Conservation (phyloP, 2,888 invertebrate genomes). For the Orthonychiurus folsomi region DNA sequence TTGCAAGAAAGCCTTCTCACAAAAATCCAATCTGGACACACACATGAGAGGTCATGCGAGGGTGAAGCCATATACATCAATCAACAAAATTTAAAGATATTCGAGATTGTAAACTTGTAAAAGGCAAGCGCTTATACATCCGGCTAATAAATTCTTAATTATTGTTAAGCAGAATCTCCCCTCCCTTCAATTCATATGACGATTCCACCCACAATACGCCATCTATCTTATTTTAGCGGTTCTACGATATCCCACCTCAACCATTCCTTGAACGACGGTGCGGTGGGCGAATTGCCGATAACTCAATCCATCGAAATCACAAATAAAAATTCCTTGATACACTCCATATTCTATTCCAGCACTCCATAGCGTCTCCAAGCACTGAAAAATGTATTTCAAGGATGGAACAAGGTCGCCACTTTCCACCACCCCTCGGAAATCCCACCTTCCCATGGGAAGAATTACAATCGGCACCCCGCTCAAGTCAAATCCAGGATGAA, state of each 20-base stretch:
- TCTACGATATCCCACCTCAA: conserved; percentile 20
- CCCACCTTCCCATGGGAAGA: conserved; percentile 23
- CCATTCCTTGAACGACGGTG: conserved; percentile 22
- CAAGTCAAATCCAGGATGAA: conserved; percentile 20
- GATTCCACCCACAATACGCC: too few relatives aligned
- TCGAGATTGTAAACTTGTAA: too few relatives aligned
- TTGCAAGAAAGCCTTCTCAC: too few relatives aligned
- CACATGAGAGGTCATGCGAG: too few relatives aligned
- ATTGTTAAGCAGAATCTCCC: too few relatives aligned
- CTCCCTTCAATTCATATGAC: too few relatives aligned
- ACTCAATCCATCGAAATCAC: conserved; percentile 34
- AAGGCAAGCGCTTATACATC: too few relatives aligned
- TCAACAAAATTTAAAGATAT: too few relatives aligned
- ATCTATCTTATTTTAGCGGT: too few relatives aligned
- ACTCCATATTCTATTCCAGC: conserved; percentile 13
- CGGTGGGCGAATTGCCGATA: conserved; percentile 28
- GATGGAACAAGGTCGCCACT: conserved; percentile 21
- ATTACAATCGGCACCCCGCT: conserved; percentile 19
- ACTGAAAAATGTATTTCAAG: conserved; percentile 20
- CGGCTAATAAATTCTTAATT: too few relatives aligned
- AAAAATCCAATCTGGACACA: too few relatives aligned
- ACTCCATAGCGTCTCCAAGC: conserved; percentile 15
- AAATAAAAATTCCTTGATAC: conserved; percentile 22
- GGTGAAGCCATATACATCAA: too few relatives aligned
- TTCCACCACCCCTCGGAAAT: conserved; percentile 17